These are phyloP conservation scores for Cuniculus paca DNA, from an alignment of 2,797 vertebrate genomes.

Conservation along the genomic window DNA sequence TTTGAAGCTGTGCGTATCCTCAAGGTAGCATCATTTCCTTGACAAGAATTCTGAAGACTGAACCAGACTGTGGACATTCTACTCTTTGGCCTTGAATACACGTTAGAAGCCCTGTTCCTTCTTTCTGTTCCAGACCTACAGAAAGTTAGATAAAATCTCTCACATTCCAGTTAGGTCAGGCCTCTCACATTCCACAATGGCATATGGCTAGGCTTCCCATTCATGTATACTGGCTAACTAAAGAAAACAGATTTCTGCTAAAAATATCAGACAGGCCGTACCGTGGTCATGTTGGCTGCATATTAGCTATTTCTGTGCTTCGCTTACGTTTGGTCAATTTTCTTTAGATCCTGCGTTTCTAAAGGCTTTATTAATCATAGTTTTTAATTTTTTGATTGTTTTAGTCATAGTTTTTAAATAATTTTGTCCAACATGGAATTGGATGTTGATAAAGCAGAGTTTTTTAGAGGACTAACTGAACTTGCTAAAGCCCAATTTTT, in stretches of 20 bases:
- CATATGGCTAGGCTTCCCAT: slow-evolving; percentile 26
- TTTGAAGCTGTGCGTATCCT: background rate
- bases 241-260: slow-evolving; percentile 56
- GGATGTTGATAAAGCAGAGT: slow-evolving; percentile 20
- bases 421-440: slow-evolving; percentile 12
- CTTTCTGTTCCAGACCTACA: slow-evolving; percentile 18
- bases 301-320: background rate
- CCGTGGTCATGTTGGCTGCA: background rate
- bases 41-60: background rate
- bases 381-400: background rate
- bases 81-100: background rate
- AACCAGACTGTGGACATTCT: background rate
- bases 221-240: slow-evolving; percentile 54
- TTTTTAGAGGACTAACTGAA: slow-evolving; percentile 5
- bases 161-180: slow-evolving; percentile 31
- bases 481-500: slow-evolving; percentile 47
- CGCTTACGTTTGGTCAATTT: slow-evolving; percentile 30
- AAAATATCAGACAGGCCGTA: slow-evolving; percentile 58
- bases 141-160: background rate
- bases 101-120: slow-evolving; percentile 6
- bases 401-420: background rate
- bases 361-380: background rate
- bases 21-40: background rate
- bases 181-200: slow-evolving; percentile 29
- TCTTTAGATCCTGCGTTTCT: slow-evolving; percentile 23